These are phyloP conservation scores for Thryonomys swinderianus DNA, from an alignment of 2,113 vertebrate species.

Conservation along the genomic window DNA sequence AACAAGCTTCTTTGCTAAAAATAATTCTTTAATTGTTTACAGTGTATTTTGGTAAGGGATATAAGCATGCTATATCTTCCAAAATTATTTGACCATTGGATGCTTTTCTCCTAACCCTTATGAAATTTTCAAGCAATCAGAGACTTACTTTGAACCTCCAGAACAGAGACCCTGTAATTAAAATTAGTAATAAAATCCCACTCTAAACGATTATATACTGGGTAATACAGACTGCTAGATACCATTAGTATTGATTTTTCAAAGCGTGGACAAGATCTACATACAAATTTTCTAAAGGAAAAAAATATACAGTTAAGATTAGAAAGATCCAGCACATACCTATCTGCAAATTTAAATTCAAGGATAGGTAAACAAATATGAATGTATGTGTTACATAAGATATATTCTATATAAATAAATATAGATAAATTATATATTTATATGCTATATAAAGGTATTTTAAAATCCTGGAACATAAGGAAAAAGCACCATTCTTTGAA, in stretches of 20 bases:
- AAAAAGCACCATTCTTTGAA: conserved; percentile 41
- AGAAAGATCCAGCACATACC: neutral
- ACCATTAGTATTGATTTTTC: conserved; percentile 25
- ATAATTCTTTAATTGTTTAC: neutral
- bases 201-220: neutral
- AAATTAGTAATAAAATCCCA: neutral
- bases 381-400: neutral
- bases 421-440: no score
- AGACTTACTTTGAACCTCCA: neutral
- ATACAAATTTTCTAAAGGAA: conserved; percentile 6
- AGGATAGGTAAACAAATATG: neutral
- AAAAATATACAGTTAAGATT: neutral
- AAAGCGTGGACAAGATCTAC: neutral
- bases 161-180: neutral
- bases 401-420: no score
- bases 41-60: neutral
- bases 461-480: conserved; percentile 27
- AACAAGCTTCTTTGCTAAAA: neutral
- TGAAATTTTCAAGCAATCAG: neutral
- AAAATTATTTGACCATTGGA: neutral
- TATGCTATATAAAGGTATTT: neutral
- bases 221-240: neutral
- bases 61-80: neutral
- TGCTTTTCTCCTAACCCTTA: neutral
- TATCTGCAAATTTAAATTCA: neutral